Evolutionary conservation across 2,797 vertebrate genomes (phyloP).

Genomic region (Vespertilio murinus): DNA sequence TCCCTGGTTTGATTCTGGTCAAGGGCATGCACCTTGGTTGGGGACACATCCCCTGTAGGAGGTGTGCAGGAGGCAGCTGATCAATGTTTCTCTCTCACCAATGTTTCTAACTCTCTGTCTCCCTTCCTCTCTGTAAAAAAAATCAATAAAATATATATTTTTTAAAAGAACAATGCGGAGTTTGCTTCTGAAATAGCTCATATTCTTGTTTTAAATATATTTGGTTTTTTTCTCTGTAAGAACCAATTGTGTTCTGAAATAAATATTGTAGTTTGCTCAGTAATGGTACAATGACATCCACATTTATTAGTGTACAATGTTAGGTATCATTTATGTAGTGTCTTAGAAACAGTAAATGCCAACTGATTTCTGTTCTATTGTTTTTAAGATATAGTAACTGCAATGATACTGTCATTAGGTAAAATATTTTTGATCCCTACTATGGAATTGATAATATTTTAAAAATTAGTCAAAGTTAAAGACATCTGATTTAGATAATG

Average conservation of each 20-base stretch:
- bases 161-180: background rate
- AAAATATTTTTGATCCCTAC: background rate
- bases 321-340: background rate
- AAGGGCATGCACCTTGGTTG: no score
- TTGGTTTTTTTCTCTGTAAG: background rate
- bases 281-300: background rate
- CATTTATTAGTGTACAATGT: background rate
- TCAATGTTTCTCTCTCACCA: no score
- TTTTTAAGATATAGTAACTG: background rate
- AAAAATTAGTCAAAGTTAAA: background rate
- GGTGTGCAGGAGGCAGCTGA: no score
- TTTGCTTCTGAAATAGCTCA: conserved; percentile 27
- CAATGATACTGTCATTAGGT: background rate
- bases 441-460: background rate
- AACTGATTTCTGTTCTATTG: background rate
- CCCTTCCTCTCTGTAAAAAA: no score
- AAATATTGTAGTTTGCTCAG: conserved; percentile 1
- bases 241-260: conserved; percentile 17
- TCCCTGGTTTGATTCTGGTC: no score
- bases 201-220: conserved; percentile 4
- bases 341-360: background rate
- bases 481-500: background rate
- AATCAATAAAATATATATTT: no score
- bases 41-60: no score
- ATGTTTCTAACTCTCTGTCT: no score